These are phyloP conservation scores for Hirtodrosophila confusa DNA, from an alignment of 2,888 invertebrate genomes.

Conservation along the genomic window DNA sequence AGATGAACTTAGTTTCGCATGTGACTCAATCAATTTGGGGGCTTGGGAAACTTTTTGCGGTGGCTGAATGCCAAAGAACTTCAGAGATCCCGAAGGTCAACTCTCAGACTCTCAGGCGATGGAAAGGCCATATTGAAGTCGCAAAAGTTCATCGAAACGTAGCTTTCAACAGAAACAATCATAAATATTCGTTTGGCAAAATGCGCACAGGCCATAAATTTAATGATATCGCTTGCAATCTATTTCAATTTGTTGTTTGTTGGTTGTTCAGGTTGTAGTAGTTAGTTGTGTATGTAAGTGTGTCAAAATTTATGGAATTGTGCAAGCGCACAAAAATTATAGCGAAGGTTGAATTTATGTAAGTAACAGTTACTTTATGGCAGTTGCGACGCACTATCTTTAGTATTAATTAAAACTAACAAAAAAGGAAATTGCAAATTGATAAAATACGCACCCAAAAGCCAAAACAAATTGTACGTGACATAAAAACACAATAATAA, in stretches of 20 bases:
- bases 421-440: constrained; percentile 74
- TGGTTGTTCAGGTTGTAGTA: constrained; percentile 5
- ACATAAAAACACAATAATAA: constrained; percentile 22
- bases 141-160: constrained; percentile 21
- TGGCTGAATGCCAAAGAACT: constrained; percentile 43
- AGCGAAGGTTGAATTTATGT: constrained; percentile 56
- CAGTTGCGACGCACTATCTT: constrained; percentile 62
- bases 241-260: constrained; percentile 57
- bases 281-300: constrained; percentile 40
- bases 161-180: constrained; percentile 36
- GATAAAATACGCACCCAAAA: constrained; percentile 47
- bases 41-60: not conserved
- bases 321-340: constrained; percentile 60
- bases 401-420: constrained; percentile 75
- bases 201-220: constrained; percentile 55
- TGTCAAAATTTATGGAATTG: constrained; percentile 70
- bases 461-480: constrained; percentile 42
- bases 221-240: constrained; percentile 64
- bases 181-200: constrained; percentile 61
- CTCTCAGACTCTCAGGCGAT: constrained; percentile 28
- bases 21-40: constrained; percentile 51
- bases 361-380: constrained; percentile 62
- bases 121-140: constrained; percentile 26
- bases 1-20: constrained; percentile 18
- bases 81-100: constrained; percentile 50